Evolutionary conservation across 2,113 vertebrate species (phyloP), one percentile per base, ranked within the genome.

Genomic region (Myotis yumanensis): DNA sequence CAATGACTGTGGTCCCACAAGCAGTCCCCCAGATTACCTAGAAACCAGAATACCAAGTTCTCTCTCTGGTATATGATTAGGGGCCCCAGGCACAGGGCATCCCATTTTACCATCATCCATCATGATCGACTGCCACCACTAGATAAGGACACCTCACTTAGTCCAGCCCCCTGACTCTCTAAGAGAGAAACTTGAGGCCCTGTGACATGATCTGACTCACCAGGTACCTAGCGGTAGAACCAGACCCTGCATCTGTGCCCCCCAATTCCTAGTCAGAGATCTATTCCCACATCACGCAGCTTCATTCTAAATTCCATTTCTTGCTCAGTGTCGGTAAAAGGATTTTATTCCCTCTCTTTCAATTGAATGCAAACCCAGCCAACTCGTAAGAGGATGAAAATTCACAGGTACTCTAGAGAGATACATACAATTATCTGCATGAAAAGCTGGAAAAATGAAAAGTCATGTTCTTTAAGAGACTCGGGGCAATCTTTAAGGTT

Each of bases 401-500:
- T 89, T 51, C 84, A 54, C 28, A 66, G 82, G 68, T 77, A 89
- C 84, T 86, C 91, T 89, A 54, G 62, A 91, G 90, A 93, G 15
- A 84, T 48, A 48, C n/a, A 40, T 80, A 75, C 48, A 64, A 81
- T 87, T 75, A 85, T 43, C 40, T 91, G 28, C 82, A 66, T 35
- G 51, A 80, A 75, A 87, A 93, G 86, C 69, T 52, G 23, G 59
- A 71, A 95, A 92, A 92, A 92, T 64, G 92, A 79, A 92, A 30
- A 46, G 35, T 72, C 75, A 11, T 51, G 15, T 83, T 68, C 71
- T 80, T 68, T 73, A 94, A 84, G 77, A 80, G 71, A 66, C 64
- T 82, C 28, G 0, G 11, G 69, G 52, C 25, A 32, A 79, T 73
- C 43, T 90, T 52, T 30, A 87, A 62, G 71, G 23, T 79, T 91